phyloP scores from a whole-genome alignment of 2,888 invertebrate genomes.

The Noctua fimbriata region DNA sequence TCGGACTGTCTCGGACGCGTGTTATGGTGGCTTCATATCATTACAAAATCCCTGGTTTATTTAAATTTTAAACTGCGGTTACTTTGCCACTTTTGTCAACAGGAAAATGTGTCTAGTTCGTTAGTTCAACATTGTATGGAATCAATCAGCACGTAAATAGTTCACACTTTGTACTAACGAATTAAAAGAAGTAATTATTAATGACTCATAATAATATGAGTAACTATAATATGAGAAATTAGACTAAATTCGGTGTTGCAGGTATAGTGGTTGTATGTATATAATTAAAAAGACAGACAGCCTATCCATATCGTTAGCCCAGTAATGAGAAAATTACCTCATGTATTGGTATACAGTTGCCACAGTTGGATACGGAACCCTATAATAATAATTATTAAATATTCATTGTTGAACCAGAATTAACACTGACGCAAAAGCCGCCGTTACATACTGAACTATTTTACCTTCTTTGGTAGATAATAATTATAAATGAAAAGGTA shows the following conservation, averaged over 20 bases:
- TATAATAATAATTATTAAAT: background rate
- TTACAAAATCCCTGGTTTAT: background rate
- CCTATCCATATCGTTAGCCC: background rate
- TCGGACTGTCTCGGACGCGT: background rate
- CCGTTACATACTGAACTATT: conserved; percentile 1
- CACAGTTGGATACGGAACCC: background rate
- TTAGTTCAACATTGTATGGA: conserved; percentile 6
- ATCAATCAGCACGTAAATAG: conserved; percentile 7
- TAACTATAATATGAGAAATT: background rate
- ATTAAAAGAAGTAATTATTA: background rate
- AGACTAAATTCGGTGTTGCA: background rate
- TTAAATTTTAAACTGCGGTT: background rate
- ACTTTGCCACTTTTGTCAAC: conserved; percentile 8
- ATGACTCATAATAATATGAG: background rate
- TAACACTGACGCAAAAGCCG: conserved; percentile 1
- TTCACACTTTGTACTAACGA: background rate
- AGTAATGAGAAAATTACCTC: conserved; percentile 8
- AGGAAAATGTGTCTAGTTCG: conserved; percentile 15
- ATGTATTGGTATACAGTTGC: background rate
- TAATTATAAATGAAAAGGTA: conserved; percentile 30
- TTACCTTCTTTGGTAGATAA: conserved; percentile 28
- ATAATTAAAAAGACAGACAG: background rate
- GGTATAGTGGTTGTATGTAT: background rate
- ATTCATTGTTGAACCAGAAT: conserved; percentile 5
- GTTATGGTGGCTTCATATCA: background rate